A percentile compares a stretch with the other conserved stretches of the same genome.
phyloP scores from a whole-genome alignment of 53 echinoderm and acorn worm genomes.

The Holothuria leucospilota region DNA sequence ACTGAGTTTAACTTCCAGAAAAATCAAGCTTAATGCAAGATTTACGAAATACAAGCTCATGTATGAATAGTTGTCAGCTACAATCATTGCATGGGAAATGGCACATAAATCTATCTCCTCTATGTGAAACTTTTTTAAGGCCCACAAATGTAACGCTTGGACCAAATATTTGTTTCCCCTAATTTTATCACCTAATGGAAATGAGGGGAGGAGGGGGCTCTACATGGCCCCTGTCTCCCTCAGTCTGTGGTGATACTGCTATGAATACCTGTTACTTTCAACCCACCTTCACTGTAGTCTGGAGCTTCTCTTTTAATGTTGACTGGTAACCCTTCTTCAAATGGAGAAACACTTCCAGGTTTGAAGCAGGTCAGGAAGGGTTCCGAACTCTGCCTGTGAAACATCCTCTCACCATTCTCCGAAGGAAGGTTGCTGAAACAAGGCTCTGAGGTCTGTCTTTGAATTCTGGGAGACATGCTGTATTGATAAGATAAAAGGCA shows the following conservation, averaged over 20 bases:
- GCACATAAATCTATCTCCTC: no score
- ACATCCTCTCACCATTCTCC: slow-evolving; percentile 42
- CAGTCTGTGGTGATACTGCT: not conserved
- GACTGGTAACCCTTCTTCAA: slow-evolving; percentile 44
- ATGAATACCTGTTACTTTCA: not conserved
- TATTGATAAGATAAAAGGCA: no score
- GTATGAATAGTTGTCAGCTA: no score
- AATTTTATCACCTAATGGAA: no score
- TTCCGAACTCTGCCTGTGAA: slow-evolving; percentile 95
- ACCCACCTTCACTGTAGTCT: slow-evolving; percentile 31
- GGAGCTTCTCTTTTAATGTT: slow-evolving; percentile 22
- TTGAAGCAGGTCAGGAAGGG: slow-evolving; percentile 84
- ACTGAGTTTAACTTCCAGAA: no score
- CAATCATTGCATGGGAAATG: no score
- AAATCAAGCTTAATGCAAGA: no score
- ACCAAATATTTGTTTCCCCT: no score
- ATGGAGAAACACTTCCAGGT: slow-evolving; percentile 27
- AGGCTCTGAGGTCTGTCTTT: slow-evolving; percentile 92
- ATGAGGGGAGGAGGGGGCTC: not conserved
- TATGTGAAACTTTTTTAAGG: no score
- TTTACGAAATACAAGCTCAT: no score
- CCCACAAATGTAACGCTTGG: no score
- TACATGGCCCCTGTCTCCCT: not conserved
- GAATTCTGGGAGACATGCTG: slow-evolving; percentile 68
- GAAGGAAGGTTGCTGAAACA: slow-evolving; percentile 76